phyloP scores from a whole-genome alignment of 1,140 invertebrate species.

The Homarus americanus region DNA sequence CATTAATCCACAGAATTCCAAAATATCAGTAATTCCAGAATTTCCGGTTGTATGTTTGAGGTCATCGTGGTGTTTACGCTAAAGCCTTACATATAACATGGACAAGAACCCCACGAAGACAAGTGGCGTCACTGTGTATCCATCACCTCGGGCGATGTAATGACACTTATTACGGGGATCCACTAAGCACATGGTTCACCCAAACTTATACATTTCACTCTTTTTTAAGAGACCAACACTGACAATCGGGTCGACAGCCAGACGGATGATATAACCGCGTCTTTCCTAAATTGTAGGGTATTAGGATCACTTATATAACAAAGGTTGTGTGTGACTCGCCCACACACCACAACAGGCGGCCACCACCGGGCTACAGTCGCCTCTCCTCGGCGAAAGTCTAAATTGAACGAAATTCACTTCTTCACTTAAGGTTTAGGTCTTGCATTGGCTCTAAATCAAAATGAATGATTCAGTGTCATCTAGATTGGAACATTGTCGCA shows the following conservation, averaged over 20 bases:
- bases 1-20: too few relatives aligned
- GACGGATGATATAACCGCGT: slow-evolving; percentile 52
- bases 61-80: slow-evolving; percentile 6
- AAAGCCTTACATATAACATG: not conserved
- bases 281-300: slow-evolving; percentile 53
- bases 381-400: too few relatives aligned
- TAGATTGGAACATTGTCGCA: too few relatives aligned
- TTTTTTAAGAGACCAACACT: slow-evolving; percentile 45
- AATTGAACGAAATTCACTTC: too few relatives aligned
- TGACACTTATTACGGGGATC: slow-evolving; percentile 39
- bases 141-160: slow-evolving; percentile 47
- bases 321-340: slow-evolving; percentile 10
- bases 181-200: slow-evolving; percentile 8
- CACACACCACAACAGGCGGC: too few relatives aligned
- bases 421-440: too few relatives aligned
- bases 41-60: not conserved
- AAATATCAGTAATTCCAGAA: not conserved
- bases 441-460: too few relatives aligned
- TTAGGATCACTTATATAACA: slow-evolving; percentile 48
- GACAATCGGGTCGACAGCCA: slow-evolving; percentile 49
- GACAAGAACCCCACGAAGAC: slow-evolving; percentile 4
- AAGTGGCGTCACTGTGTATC: not conserved
- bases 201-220: slow-evolving; percentile 46
- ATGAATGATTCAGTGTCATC: too few relatives aligned
- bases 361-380: too few relatives aligned